phyloP scores from a whole-genome alignment of 2,797 vertebrate species.

The Cuniculus paca region DNA sequence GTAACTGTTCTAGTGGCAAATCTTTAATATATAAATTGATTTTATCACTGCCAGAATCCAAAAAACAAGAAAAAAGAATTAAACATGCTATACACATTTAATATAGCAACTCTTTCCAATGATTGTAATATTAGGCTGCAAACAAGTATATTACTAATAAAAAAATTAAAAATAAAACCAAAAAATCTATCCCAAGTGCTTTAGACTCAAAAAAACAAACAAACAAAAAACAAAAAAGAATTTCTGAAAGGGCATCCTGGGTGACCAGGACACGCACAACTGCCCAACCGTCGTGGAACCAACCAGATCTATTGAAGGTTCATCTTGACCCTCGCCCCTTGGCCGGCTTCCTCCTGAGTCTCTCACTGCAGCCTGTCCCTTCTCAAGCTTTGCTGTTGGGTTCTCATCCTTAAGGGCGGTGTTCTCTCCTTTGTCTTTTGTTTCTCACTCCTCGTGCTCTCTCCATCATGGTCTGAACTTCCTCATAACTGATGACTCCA shows the following conservation, averaged over 20 bases:
- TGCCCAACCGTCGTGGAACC: not conserved
- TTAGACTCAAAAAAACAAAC: not conserved
- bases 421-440: not conserved
- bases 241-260: not conserved
- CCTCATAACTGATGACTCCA: not conserved
- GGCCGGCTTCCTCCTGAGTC: not conserved
- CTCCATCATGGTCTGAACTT: not conserved
- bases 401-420: not conserved
- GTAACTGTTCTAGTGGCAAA: not conserved
- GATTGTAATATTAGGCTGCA: not conserved
- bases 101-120: not conserved
- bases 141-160: not conserved
- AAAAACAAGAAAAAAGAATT: not conserved
- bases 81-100: not conserved
- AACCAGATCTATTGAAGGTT: not conserved
- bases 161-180: not conserved
- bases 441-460: not conserved
- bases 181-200: not conserved
- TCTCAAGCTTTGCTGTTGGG: not conserved
- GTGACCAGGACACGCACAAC: not conserved
- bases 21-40: slow-evolving; percentile 2
- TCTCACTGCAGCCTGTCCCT: not conserved
- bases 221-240: not conserved
- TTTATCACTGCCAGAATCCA: not conserved
- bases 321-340: not conserved